phyloP scores from a whole-genome alignment of 2,113 vertebrate genomes.

The Actenoides hombroni region DNA sequence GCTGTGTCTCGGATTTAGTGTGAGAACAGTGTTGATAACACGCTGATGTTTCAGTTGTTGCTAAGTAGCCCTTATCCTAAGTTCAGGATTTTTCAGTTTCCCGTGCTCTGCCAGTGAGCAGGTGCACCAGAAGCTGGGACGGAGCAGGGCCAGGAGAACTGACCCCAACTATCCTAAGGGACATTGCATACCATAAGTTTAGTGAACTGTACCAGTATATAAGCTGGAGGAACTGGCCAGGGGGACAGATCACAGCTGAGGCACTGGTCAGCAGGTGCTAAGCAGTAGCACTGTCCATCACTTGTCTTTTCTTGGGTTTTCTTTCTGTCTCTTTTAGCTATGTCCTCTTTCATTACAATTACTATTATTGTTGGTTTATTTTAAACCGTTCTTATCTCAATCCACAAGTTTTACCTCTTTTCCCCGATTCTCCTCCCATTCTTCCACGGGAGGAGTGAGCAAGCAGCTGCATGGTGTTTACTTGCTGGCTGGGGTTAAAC shows the following conservation, averaged over 20 bases:
- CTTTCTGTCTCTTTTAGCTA: not conserved
- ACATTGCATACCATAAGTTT: not conserved
- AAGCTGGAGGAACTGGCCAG: not conserved
- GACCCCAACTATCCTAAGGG: not conserved
- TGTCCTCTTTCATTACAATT: not conserved
- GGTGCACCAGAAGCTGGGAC: not conserved
- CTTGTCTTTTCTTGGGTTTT: not conserved
- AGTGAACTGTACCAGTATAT: not conserved
- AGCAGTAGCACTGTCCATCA: not conserved
- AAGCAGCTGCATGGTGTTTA: not conserved
- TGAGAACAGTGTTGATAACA: not conserved
- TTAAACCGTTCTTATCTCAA: not conserved
- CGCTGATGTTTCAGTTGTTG: not conserved
- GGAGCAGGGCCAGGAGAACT: not conserved
- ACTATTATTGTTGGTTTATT: not conserved
- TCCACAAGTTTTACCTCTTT: not conserved
- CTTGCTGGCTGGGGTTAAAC: not conserved
- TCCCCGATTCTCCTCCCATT: not conserved
- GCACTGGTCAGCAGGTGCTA: not conserved
- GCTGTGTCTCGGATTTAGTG: not conserved
- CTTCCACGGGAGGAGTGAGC: not conserved
- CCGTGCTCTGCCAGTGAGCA: not conserved
- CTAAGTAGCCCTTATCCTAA: not conserved
- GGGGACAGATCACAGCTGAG: not conserved
- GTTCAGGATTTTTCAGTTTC: not conserved